phyloP scores from a whole-genome alignment of 2,113 vertebrate genomes.

The Amphilophus citrinellus region DNA sequence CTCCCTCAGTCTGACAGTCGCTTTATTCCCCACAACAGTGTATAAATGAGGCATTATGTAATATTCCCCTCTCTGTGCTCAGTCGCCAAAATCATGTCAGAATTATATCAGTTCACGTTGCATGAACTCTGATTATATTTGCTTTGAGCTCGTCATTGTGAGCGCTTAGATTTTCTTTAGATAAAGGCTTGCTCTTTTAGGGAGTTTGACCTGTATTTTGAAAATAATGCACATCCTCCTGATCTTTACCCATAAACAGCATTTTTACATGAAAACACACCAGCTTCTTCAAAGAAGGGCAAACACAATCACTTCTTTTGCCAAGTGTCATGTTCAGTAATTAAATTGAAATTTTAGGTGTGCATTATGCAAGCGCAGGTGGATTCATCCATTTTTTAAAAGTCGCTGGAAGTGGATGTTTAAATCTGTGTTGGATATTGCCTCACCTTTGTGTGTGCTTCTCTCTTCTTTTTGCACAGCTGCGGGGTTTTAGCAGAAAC shows the following conservation, averaged over 20 bases:
- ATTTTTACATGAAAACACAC: not conserved
- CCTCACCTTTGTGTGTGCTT: not conserved
- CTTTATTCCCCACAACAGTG: constrained; percentile 58
- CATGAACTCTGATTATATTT: constrained; percentile 57
- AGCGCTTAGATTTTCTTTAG: constrained; percentile 12
- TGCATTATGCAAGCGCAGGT: not conserved
- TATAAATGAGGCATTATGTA: constrained; percentile 69
- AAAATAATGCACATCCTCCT: not conserved
- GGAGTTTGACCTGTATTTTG: not conserved
- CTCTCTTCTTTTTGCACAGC: not conserved
- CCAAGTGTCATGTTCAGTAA: not conserved
- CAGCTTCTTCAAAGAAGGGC: not conserved
- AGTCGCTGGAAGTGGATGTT: not conserved
- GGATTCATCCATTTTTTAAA: not conserved
- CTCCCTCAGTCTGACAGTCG: constrained; percentile 28
- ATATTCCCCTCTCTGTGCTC: constrained; percentile 48
- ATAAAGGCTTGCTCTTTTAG: constrained; percentile 37
- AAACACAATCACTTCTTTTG: constrained; percentile 3
- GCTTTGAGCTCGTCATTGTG: constrained; percentile 44
- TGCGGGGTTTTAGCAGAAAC: constrained; percentile 16
- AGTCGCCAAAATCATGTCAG: constrained; percentile 55
- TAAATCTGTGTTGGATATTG: not conserved
- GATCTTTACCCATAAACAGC: not conserved
- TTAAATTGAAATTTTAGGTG: not conserved
- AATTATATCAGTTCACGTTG: constrained; percentile 49